Evolutionary conservation across 2,797 vertebrate species (phyloP), one percentile per base, ranked within the genome.

Genomic region (Chrysolophus pictus): DNA sequence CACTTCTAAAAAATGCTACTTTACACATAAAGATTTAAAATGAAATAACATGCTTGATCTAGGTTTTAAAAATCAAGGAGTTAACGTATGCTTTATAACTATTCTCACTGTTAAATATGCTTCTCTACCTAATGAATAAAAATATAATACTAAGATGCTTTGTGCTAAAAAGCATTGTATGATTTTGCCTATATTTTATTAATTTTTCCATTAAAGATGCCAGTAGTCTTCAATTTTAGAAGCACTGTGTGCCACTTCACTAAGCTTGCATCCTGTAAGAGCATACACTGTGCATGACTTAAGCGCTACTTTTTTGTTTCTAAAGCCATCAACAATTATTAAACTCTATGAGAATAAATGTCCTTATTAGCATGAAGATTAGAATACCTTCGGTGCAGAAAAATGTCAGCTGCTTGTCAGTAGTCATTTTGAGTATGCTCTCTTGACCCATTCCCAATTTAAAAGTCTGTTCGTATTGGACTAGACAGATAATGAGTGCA

Each of bases 391-490:
- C 84, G 87, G 81, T 69, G n/a, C 89, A 95, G 72, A 73, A 56
- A 88, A 73, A 85, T 92, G 84, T 92, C 92, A 96, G 85, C 76
- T 91, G 88, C 90, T 91, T 95, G 94, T 96, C 93, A 96, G 82
- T 87, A 95, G 88, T 73, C 63, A 77, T 95, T 96, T 62, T 1
- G 14, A 84, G 70, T 35, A 41, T 77, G 80, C 80, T 95, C 85
- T 88, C 74, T 88, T 97, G 95, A 96, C 93, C 96, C 82, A 33
- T 35, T 84, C 86, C 82, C 93, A 92, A 85, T 95, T 93, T 96
- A 94, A 91, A 91, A 95, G 67, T 75, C 83, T 82, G 49, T 33
- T 95, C 71, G 81, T 39, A n/a, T 76, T 72, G 69, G 95, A 92
- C 67, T 69, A 75, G 90, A 85, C 42, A 35, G 84, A 80, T 94